A percentile compares a stretch with the other conserved stretches of the same genome.
Evolutionary conservation across 2,113 vertebrate genomes (phyloP).

Genomic region (Malurus melanocephalus): DNA sequence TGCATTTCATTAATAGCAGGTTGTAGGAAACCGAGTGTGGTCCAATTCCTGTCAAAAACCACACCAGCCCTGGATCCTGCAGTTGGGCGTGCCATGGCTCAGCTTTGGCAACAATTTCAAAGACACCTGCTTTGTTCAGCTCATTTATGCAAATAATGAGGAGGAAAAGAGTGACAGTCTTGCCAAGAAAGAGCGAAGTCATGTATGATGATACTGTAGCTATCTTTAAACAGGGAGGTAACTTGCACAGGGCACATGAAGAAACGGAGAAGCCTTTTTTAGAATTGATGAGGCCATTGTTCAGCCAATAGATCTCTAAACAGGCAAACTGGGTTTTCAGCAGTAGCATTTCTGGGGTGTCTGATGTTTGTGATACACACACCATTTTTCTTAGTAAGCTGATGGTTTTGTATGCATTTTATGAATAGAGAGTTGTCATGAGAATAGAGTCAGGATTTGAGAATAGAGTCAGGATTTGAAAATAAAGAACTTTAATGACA

Average conservation of each 20-base stretch:
- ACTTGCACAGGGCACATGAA: not conserved
- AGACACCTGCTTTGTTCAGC: not conserved
- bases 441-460: not conserved
- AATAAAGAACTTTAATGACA: not conserved
- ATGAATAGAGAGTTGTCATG: not conserved
- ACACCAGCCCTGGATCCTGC: not conserved
- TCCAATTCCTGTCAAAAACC: not conserved
- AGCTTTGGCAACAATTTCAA: not conserved
- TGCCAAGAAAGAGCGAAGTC: not conserved
- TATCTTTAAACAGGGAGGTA: not conserved
- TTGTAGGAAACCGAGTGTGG: not conserved
- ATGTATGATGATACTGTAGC: not conserved
- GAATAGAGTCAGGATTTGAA: not conserved
- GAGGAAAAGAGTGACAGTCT: not conserved
- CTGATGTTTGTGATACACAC: not conserved
- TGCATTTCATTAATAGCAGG: not conserved
- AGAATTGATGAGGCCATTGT: not conserved
- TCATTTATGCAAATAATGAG: not conserved
- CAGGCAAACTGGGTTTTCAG: not conserved
- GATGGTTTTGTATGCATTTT: not conserved
- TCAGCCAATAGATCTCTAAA: not conserved
- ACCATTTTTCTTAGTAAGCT: not conserved
- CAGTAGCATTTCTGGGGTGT: not conserved
- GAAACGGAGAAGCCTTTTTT: not conserved
- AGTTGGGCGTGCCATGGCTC: rapidly evolving